Evolutionary conservation across 1,140 invertebrate genomes (phyloP), one percentile per base, ranked within the genome.

Genomic region (Cherax destructor): DNA sequence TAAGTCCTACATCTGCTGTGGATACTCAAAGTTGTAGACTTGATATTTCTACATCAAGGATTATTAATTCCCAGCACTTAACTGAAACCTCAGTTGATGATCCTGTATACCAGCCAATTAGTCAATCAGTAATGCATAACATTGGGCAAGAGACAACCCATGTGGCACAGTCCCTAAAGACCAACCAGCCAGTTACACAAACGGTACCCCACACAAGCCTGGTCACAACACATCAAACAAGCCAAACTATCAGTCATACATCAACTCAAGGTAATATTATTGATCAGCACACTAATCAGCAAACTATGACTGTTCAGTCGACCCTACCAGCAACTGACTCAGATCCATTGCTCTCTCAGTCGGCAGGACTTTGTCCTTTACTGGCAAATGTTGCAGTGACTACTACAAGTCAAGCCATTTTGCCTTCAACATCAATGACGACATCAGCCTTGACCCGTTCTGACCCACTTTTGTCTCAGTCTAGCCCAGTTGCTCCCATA

Each of bases 381-480:
- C 50, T 83, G 87, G 41, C 87, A 50, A 24, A 79, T 65, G 41
- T 56, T 24, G 18, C 52, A 59, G 76, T 86, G 52, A 72, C 85
- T 10, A 24, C 50, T 24, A 47, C 88, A 18, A 79, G 11, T 9
- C 89, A 91, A 24, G 24, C 83, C 13, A 56, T 77, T 21, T 24
- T 78, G 18, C 30, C 76, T 52, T 50, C 88, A 13, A 69, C 72
- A n/a, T 65, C 65, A 41, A 30, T 83, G 56, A 30, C 74, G 6
- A 84, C 88, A 16, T 91, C 89, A 69, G 83, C 89, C 49, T 65
- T 85, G n/a, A 91, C 89, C 10, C 83, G 47, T 50, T 91, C 89
- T 52, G 89, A 91, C 47, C 89, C 89, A 56, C 83, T 91, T 10
- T 74, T 91, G 50, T 91, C 89, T 49, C 89, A 91, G 83, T 91